Base-by-base conservation (phyloP, 2,113 vertebrate genomes). In the Propithecus coquereli region DNA sequence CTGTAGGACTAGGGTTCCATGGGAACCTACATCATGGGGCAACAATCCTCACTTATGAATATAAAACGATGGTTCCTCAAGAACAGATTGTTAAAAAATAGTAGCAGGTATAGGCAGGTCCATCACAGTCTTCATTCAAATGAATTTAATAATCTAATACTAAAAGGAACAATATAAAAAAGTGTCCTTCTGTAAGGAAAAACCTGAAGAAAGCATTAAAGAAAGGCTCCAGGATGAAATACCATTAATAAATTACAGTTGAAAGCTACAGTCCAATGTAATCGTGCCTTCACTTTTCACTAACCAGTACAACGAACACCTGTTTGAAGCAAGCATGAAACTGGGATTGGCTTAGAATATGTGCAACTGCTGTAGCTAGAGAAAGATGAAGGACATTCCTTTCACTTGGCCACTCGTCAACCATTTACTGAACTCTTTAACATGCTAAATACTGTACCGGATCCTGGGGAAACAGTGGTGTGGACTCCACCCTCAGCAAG, bases 391-490 rank as follows among this genome's bases (percentile, higher is more conserved):
- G n/a, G 54, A 34, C 22, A 23, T 8, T 30, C 52, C 5, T 37
- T 34, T 13, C 50, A 37, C 23, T 27, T 27, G 70, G 5, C 25
- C 7, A 12, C 2, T 66, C 22, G 34, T 8, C 22, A 40, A 8
- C 25, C 63, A 2, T 10, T n/a, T 2, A 20, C 63, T 23, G n/a
- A 54, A 47, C 40, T 27, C 52, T 45, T 9, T 34, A 34, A 30
- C 32, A 27, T 16, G 37, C 37, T 32, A 14, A n/a, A 9, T 1
- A 4, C 47, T 1, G 3, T 11, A 40, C 7, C 18, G 1, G 1
- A 1, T 47, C 57, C 95, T 1, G 0, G 40, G 50, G 23, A 20
- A 9, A 76, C 10, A 18, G 43, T 0, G 17, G 13, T 2, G 3
- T 3, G n/a, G 23, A 63, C 40, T n/a, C 45, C 22, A 10, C 40